Percentiles rank a stretch among this genome's conserved stretches.
Evolutionary conservation across 2,113 vertebrate species (phyloP).

Genomic region (Balaeniceps rex): DNA sequence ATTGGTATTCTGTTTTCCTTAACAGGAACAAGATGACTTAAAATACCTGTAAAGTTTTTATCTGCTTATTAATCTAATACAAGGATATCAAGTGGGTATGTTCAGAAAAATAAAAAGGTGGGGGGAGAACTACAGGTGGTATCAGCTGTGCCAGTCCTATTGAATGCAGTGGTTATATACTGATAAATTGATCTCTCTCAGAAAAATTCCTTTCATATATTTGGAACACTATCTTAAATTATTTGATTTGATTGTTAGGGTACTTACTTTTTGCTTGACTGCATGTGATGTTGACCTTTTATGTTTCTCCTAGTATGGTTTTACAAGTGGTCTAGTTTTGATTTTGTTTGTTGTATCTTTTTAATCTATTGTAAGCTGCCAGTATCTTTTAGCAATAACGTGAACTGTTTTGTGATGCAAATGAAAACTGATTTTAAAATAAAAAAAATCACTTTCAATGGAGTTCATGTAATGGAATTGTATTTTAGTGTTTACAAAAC

Average conservation of each 20-base stretch:
- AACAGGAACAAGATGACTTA: background rate
- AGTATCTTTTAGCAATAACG: background rate
- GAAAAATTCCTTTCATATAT: background rate
- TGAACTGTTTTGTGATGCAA: background rate
- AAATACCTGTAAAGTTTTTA: background rate
- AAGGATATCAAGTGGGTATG: background rate
- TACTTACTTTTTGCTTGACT: background rate
- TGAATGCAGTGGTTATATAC: background rate
- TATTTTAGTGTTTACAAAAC: background rate
- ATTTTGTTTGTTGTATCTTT: background rate
- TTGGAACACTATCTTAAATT: background rate
- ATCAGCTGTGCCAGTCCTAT: background rate
- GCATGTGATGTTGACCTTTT: background rate
- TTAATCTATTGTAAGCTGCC: background rate
- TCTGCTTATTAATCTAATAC: background rate
- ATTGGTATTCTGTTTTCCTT: background rate
- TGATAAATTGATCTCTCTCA: background rate
- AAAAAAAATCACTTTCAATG: background rate
- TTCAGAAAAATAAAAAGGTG: background rate
- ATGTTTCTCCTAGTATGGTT: background rate
- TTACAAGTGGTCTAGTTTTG: background rate
- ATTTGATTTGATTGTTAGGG: background rate
- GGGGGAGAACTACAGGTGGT: background rate
- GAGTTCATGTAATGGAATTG: background rate
- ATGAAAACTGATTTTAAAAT: background rate